Evolutionary conservation across 2,888 invertebrate species (phyloP).

Genomic region (Drosophila testacea): DNA sequence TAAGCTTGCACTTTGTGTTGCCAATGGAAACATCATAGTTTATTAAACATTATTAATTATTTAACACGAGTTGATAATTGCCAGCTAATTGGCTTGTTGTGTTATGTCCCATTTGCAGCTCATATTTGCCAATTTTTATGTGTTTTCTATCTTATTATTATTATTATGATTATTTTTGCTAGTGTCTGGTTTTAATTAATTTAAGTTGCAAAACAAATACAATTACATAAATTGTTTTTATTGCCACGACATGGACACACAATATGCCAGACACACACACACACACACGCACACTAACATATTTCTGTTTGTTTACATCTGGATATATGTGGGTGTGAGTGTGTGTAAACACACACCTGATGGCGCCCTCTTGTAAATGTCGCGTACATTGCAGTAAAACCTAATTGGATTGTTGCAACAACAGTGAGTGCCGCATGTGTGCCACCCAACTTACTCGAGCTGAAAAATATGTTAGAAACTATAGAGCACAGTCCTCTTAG

Average conservation of each 20-base stretch:
- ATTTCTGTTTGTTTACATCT: not conserved
- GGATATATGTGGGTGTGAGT: constrained; percentile 1
- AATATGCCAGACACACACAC: not conserved
- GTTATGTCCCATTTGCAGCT: constrained; percentile 23
- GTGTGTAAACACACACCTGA: constrained; percentile 31
- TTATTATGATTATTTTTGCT: constrained; percentile 15
- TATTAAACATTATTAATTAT: constrained; percentile 52
- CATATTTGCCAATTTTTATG: constrained; percentile 20
- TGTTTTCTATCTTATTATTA: constrained; percentile 18
- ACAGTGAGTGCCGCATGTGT: constrained; percentile 32
- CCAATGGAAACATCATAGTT: constrained; percentile 13
- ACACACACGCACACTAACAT: constrained; percentile 4
- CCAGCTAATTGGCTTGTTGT: constrained; percentile 59
- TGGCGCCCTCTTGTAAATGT: constrained; percentile 43
- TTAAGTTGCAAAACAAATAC: constrained; percentile 43
- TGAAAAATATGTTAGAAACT: constrained; percentile 10
- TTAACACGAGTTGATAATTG: constrained; percentile 53
- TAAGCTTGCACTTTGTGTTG: constrained; percentile 2
- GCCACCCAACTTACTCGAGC: not conserved
- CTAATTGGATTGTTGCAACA: constrained; percentile 61
- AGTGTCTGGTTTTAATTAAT: constrained; percentile 50
- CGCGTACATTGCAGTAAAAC: constrained; percentile 49
- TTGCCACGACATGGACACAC: constrained; percentile 3
- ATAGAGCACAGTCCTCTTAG: not conserved
- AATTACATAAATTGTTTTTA: constrained; percentile 51